Evolutionary conservation across 1,140 invertebrate species (phyloP).

Genomic region (Neodiprion lecontei): DNA sequence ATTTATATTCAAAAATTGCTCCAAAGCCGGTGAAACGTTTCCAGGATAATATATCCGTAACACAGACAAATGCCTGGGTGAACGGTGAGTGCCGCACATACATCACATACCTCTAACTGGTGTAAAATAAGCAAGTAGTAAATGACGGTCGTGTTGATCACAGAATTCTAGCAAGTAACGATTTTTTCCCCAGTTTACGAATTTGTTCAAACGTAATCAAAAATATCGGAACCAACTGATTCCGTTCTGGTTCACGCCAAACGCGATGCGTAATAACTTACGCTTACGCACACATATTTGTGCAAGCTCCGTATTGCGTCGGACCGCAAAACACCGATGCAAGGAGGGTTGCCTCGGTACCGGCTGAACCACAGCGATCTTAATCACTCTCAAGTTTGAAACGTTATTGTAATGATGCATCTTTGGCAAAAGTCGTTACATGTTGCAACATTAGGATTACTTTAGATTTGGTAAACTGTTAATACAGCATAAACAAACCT

Average conservation of each 20-base stretch:
- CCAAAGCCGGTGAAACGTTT: conserved; percentile 73
- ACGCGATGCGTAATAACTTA: neutral
- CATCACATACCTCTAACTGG: neutral
- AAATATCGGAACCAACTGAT: neutral
- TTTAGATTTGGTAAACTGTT: no score
- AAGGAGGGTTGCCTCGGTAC: no score
- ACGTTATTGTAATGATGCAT: no score
- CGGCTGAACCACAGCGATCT: no score
- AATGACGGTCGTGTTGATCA: neutral
- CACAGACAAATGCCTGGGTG: conserved; percentile 83
- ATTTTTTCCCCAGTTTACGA: neutral
- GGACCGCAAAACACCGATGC: conserved; percentile 8
- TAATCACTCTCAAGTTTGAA: no score
- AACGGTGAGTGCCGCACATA: conserved; percentile 71
- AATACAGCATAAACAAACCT: no score
- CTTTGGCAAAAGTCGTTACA: no score
- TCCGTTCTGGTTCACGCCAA: neutral
- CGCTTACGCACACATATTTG: neutral
- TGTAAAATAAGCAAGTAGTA: neutral
- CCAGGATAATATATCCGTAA: conserved; percentile 75
- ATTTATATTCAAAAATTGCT: conserved; percentile 76
- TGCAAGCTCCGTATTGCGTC: conserved; percentile 15
- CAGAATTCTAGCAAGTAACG: neutral
- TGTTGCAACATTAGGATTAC: no score
- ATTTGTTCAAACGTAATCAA: neutral